Percentiles rank a stretch among this genome's conserved stretches.
Conservation (phyloP, 2,888 invertebrate genomes). For the Phengaris alcon region DNA sequence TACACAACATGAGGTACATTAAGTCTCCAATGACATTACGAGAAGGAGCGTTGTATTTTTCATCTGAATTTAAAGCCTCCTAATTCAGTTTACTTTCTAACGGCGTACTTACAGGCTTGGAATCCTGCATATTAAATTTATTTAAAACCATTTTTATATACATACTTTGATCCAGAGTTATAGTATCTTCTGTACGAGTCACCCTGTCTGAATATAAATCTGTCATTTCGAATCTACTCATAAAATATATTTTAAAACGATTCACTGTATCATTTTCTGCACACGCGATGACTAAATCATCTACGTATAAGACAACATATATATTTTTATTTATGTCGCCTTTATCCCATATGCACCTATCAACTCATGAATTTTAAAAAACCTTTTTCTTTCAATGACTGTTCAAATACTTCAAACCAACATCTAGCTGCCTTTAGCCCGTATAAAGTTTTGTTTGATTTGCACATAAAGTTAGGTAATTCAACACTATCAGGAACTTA, state of each 20-base stretch:
- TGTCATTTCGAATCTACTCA: slow-evolving; percentile 38
- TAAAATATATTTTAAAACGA: slow-evolving; percentile 35
- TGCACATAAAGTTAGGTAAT: slow-evolving; percentile 40
- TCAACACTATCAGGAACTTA: slow-evolving; percentile 39
- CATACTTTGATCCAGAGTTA: too few species aligned
- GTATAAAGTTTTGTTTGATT: slow-evolving; percentile 43
- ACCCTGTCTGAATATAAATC: slow-evolving; percentile 38
- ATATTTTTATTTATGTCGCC: slow-evolving; percentile 36
- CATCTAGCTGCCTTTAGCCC: slow-evolving; percentile 40
- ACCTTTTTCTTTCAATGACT: slow-evolving; percentile 35
- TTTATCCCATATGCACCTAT: slow-evolving; percentile 38
- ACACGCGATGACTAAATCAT: slow-evolving; percentile 34
- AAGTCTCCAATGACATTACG: too few species aligned
- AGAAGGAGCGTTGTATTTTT: slow-evolving; percentile 13
- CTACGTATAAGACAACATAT: slow-evolving; percentile 38
- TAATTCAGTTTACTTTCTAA: slow-evolving; percentile 36
- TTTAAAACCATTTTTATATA: slow-evolving; percentile 34
- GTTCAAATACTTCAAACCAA: slow-evolving; percentile 40
- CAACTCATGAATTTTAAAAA: slow-evolving; percentile 38
- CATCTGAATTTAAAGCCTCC: slow-evolving; percentile 33
- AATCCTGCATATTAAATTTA: slow-evolving; percentile 39
- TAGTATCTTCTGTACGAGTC: slow-evolving; percentile 32
- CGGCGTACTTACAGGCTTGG: slow-evolving; percentile 34
- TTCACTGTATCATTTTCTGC: slow-evolving; percentile 30
- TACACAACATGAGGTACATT: background rate